Conservation (phyloP, 37 sponge, comb jelly and placozoan species). For the Beroe ovata region DNA sequence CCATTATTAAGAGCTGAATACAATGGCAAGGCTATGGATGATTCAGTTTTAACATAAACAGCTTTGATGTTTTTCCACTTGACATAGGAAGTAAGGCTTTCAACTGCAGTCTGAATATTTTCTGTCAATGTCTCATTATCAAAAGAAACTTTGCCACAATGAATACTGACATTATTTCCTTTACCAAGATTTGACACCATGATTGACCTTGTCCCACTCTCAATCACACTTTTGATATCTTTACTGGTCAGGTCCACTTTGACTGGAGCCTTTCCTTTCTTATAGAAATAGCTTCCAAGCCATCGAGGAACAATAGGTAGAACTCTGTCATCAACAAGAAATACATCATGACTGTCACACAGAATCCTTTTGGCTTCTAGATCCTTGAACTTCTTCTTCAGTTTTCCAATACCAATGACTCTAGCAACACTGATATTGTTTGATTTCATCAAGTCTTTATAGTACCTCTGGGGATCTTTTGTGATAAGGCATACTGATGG, state of each 20-base stretch:
- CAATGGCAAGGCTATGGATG: conserved; percentile 5
- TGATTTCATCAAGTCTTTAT: conserved; percentile 13
- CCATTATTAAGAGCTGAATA: not conserved
- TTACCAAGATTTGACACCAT: conserved; percentile 55
- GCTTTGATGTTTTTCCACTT: conserved; percentile 20
- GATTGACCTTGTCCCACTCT: not conserved
- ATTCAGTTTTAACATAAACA: conserved; percentile 18
- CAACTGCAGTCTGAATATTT: not conserved
- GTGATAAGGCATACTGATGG: not conserved
- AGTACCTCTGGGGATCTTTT: conserved; percentile 27
- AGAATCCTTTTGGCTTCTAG: conserved; percentile 40
- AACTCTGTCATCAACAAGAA: conserved; percentile 30
- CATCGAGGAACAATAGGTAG: conserved; percentile 29
- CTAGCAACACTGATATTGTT: not conserved
- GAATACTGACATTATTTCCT: conserved; percentile 35
- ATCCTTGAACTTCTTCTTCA: conserved; percentile 56
- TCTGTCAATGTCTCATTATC: conserved; percentile 18
- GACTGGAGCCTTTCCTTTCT: conserved; percentile 18
- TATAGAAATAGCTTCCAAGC: conserved; percentile 40
- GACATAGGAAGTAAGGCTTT: not conserved
- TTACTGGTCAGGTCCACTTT: conserved; percentile 13
- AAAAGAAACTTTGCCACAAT: conserved; percentile 25
- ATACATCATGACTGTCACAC: conserved; percentile 4
- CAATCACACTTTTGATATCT: not conserved
- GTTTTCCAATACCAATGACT: conserved; percentile 17